Conservation (phyloP, 2,888 invertebrate genomes). For the Merodon equestris region DNA sequence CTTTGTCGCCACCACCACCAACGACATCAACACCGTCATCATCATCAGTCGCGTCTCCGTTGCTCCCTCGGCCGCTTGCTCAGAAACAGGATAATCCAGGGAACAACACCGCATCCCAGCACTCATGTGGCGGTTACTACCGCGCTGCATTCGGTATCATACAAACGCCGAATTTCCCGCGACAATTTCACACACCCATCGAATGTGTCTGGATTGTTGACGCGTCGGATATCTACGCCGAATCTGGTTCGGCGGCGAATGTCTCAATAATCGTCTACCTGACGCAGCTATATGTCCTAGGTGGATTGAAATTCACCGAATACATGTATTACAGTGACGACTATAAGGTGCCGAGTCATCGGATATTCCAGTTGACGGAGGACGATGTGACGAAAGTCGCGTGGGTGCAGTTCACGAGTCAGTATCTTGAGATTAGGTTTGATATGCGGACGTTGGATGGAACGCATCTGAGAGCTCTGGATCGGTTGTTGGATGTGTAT, state of each 20-base stretch:
- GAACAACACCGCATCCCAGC: neutral
- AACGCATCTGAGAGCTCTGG: conserved; percentile 89
- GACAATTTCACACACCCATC: conserved; percentile 89
- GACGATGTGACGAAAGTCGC: conserved; percentile 85
- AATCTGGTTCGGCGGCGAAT: conserved; percentile 77
- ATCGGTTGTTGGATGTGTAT: conserved; percentile 90
- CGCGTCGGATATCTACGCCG: conserved; percentile 82
- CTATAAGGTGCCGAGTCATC: conserved; percentile 83
- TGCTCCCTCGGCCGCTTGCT: conserved; percentile 57
- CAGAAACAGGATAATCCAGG: conserved; percentile 46
- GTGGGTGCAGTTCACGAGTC: conserved; percentile 83
- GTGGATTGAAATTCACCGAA: conserved; percentile 87
- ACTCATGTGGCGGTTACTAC: conserved; percentile 83
- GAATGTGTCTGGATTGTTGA: conserved; percentile 93
- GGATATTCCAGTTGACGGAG: conserved; percentile 85
- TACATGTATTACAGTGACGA: conserved; percentile 87
- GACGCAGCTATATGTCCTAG: conserved; percentile 91
- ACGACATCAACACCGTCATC: conserved; percentile 70
- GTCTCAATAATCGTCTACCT: conserved; percentile 91
- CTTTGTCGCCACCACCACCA: conserved; percentile 47
- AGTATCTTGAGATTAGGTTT: conserved; percentile 89
- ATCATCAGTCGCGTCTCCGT: conserved; percentile 74
- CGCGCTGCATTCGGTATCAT: conserved; percentile 85
- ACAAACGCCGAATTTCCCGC: conserved; percentile 91
- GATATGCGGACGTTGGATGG: conserved; percentile 86